Conservation (phyloP, 2,797 vertebrate genomes). For the Mormyrus proboscirostris region DNA sequence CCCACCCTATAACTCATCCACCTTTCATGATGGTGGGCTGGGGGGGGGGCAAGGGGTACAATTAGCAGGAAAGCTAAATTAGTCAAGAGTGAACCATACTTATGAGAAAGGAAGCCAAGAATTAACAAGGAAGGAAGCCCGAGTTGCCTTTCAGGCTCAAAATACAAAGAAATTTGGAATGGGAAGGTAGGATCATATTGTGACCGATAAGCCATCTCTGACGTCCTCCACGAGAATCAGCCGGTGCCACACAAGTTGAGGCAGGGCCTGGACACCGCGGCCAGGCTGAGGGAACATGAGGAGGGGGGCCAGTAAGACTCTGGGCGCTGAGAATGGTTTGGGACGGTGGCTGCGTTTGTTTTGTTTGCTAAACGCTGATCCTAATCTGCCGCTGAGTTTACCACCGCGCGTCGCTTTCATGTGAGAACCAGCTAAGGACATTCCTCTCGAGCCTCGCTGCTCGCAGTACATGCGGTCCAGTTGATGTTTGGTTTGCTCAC, state of each 20-base stretch:
- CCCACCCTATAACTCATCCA: neutral
- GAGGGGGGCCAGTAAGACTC: conserved; percentile 23
- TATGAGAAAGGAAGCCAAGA: conserved; percentile 41
- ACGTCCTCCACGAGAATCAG: conserved; percentile 35
- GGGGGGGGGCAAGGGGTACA: neutral
- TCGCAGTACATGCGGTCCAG: neutral
- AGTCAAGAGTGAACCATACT: conserved; percentile 29
- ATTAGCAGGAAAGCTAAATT: conserved; percentile 27
- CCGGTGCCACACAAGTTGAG: conserved; percentile 41
- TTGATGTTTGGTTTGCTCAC: neutral
- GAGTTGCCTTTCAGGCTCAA: conserved; percentile 7
- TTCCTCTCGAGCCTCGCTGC: conserved; percentile 31
- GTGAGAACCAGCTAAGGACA: conserved; percentile 41
- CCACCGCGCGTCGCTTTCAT: conserved; percentile 29
- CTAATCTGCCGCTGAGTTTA: conserved; percentile 38
- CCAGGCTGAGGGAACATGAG: conserved; percentile 14
- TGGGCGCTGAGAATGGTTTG: conserved; percentile 35
- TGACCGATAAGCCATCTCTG: conserved; percentile 42
- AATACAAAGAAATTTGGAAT: conserved; percentile 29
- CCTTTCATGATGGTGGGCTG: neutral
- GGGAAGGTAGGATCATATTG: conserved; percentile 31
- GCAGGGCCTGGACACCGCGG: conserved; percentile 21
- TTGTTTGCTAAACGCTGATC: conserved; percentile 44
- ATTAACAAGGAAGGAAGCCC: conserved; percentile 46
- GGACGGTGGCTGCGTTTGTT: conserved; percentile 18